A percentile compares a stretch with the other conserved stretches of the same genome.
Evolutionary conservation across 92 coral and sea anemone species (phyloP).

Genomic region (Chrysogorgia sp.): DNA sequence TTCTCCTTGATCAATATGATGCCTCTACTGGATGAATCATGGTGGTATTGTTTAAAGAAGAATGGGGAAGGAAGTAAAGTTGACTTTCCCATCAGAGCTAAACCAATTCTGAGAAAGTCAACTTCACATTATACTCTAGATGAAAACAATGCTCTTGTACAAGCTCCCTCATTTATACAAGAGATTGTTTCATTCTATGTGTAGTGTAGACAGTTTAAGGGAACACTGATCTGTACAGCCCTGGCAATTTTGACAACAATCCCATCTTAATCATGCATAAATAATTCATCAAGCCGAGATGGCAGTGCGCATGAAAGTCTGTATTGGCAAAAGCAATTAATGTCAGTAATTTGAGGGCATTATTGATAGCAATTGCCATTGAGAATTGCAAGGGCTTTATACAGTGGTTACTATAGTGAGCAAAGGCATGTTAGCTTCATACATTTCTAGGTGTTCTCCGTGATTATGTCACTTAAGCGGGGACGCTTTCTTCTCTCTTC

Average conservation of each 20-base stretch:
- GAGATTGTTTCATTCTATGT: conserved; percentile 22
- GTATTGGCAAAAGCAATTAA: conserved; percentile 38
- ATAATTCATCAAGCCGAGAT: conserved; percentile 25
- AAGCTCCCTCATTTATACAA: conserved; percentile 26
- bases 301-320: conserved; percentile 24
- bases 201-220: conserved; percentile 23
- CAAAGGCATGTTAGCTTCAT: no score
- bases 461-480: conserved; percentile 9
- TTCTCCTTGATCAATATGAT: conserved; percentile 24
- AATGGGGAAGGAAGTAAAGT: conserved; percentile 39
- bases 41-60: conserved; percentile 28
- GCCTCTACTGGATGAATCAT: conserved; percentile 23
- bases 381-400: conserved; percentile 26
- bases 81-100: conserved; percentile 34
- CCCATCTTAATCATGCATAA: conserved; percentile 29
- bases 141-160: conserved; percentile 29
- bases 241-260: conserved; percentile 4
- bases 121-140: conserved; percentile 32
- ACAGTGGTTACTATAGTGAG: conserved; percentile 35
- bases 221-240: conserved; percentile 40
- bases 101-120: conserved; percentile 29
- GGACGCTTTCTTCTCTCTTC: conserved; percentile 55
- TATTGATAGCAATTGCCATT: conserved; percentile 32
- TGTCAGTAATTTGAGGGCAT: conserved; percentile 31
- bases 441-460: no score